phyloP scores from a whole-genome alignment of 2,888 invertebrate genomes.

The Thera britannica region DNA sequence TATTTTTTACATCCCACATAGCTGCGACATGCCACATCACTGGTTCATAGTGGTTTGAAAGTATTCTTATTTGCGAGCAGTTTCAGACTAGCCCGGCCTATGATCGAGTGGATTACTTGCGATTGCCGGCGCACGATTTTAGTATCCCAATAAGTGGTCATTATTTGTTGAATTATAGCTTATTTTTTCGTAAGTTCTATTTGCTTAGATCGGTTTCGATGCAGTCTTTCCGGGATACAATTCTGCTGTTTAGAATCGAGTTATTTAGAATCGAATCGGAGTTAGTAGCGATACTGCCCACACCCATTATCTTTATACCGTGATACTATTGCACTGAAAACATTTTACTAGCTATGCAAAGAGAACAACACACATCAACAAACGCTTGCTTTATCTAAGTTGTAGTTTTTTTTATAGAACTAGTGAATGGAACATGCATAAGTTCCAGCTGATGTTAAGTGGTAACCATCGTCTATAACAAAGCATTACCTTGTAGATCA shows the following conservation, averaged over 20 bases:
- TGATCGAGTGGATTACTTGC: conserved; percentile 63
- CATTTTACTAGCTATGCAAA: too few species aligned
- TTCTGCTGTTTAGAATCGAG: background rate
- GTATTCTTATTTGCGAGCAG: conserved; percentile 62
- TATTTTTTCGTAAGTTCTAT: conserved; percentile 39
- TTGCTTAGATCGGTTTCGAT: conserved; percentile 27
- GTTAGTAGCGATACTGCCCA: too few species aligned
- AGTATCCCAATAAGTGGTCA: conserved; percentile 59
- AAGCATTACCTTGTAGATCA: too few species aligned
- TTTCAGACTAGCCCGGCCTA: conserved; percentile 61
- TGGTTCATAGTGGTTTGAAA: conserved; percentile 16
- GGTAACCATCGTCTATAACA: too few species aligned
- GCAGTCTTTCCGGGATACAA: conserved; percentile 1
- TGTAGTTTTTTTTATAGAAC: too few species aligned
- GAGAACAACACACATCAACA: too few species aligned
- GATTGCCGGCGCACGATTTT: conserved; percentile 67
- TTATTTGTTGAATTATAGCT: conserved; percentile 51
- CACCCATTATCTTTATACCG: too few species aligned
- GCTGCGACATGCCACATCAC: conserved; percentile 6
- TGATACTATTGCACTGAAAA: too few species aligned
- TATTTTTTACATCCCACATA: background rate
- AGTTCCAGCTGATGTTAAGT: too few species aligned
- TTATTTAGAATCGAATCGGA: too few species aligned
- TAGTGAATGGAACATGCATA: too few species aligned
- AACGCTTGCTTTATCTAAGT: too few species aligned